phyloP scores from a whole-genome alignment of 2,888 invertebrate genomes.

The Andrena marginata region DNA sequence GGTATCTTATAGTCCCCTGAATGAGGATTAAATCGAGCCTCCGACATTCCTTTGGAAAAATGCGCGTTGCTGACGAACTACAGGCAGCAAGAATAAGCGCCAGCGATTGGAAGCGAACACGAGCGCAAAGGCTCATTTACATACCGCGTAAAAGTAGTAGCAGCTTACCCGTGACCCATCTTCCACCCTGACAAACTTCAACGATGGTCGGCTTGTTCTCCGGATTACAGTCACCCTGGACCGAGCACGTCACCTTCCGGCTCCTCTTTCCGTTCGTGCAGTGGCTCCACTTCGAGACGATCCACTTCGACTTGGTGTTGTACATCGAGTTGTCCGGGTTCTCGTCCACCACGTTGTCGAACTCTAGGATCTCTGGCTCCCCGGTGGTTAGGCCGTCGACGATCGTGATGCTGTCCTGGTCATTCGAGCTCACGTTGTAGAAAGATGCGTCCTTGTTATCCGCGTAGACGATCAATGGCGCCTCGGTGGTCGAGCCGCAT shows the following conservation, averaged over 20 bases:
- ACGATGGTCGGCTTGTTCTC: constrained; percentile 74
- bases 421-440: constrained; percentile 79
- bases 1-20: too few relatives aligned
- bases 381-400: constrained; percentile 75
- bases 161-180: constrained; percentile 78
- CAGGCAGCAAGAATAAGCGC: background rate
- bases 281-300: constrained; percentile 79
- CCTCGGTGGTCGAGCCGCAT: constrained; percentile 82
- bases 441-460: constrained; percentile 78
- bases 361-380: constrained; percentile 81
- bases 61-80: background rate
- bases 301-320: constrained; percentile 80
- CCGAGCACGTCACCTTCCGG: constrained; percentile 79
- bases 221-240: constrained; percentile 75
- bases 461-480: constrained; percentile 78
- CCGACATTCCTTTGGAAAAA: background rate
- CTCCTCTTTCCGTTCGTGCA: constrained; percentile 76
- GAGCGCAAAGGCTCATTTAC: background rate
- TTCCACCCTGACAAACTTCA: constrained; percentile 78
- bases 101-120: background rate
- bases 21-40: too few relatives aligned
- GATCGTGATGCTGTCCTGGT: constrained; percentile 72
- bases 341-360: constrained; percentile 81
- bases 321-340: constrained; percentile 80
- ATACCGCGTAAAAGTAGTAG: background rate